Evolutionary conservation across 2,797 vertebrate genomes (phyloP).

Genomic region (Remorina albescens): DNA sequence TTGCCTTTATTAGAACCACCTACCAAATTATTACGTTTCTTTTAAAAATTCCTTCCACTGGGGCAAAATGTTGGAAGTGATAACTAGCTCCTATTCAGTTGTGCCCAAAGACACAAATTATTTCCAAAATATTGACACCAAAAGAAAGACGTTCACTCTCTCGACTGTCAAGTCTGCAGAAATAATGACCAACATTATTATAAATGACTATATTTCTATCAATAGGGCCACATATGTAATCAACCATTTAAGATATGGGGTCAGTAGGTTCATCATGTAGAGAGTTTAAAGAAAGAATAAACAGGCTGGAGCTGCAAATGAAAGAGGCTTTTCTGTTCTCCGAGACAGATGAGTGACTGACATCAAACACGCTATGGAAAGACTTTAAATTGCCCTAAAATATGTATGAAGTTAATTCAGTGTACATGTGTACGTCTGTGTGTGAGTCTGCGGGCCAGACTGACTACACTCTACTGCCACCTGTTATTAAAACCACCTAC

Average conservation of each 20-base stretch:
- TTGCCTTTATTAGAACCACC: too few relatives aligned
- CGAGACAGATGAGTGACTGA: background rate
- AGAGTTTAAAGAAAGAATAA: background rate
- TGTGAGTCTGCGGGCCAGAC: constrained; percentile 29
- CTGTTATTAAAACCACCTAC: constrained; percentile 52
- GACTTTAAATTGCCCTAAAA: constrained; percentile 25
- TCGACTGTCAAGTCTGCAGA: background rate
- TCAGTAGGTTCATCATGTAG: background rate
- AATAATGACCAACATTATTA: background rate
- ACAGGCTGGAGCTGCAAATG: background rate
- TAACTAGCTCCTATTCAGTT: too few relatives aligned
- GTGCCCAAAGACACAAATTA: too few relatives aligned
- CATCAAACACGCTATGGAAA: constrained; percentile 1
- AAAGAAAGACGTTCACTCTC: too few relatives aligned
- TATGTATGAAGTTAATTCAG: constrained; percentile 24
- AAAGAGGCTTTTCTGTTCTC: background rate
- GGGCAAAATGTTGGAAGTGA: too few relatives aligned
- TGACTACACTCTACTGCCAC: constrained; percentile 42
- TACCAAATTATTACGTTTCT: too few relatives aligned
- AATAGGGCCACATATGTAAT: background rate
- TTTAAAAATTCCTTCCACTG: too few relatives aligned
- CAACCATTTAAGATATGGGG: background rate
- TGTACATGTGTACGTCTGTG: background rate
- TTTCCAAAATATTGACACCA: too few relatives aligned
- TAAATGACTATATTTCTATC: background rate